These are phyloP conservation scores for Anguilla obscura DNA, from an alignment of 2,797 vertebrate genomes.

Conservation along the genomic window DNA sequence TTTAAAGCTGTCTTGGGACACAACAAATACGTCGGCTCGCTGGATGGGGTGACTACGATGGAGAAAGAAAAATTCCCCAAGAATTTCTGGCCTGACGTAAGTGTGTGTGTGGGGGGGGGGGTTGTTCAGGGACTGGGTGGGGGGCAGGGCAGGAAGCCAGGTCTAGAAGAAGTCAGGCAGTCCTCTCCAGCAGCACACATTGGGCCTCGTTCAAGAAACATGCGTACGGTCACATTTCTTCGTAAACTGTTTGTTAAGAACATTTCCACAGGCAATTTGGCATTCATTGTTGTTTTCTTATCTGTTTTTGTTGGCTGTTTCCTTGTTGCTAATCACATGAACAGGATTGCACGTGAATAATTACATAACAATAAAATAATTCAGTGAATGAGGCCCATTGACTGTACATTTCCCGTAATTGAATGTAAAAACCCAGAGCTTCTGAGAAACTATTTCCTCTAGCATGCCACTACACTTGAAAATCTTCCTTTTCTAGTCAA, in stretches of 20 bases:
- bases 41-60: constrained; percentile 69
- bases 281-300: no score
- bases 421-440: no score
- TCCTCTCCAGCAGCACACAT: not conserved
- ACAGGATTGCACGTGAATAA: no score
- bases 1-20: constrained; percentile 70
- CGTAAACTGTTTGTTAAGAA: no score
- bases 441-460: not conserved
- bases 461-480: not conserved
- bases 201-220: no score
- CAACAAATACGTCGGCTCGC: constrained; percentile 64
- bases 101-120: constrained; percentile 52
- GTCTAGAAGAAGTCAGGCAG: constrained; percentile 24
- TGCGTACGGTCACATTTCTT: no score
- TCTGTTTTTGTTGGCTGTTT: no score
- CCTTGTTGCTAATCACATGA: no score
- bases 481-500: not conserved
- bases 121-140: constrained; percentile 42
- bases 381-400: no score
- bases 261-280: no score
- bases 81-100: constrained; percentile 80
- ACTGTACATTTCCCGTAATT: not conserved
- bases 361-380: no score
- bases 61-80: constrained; percentile 82
- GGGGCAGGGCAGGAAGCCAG: constrained; percentile 52